phyloP scores from a whole-genome alignment of 2,888 invertebrate genomes.

The Drosophila ezoana region DNA sequence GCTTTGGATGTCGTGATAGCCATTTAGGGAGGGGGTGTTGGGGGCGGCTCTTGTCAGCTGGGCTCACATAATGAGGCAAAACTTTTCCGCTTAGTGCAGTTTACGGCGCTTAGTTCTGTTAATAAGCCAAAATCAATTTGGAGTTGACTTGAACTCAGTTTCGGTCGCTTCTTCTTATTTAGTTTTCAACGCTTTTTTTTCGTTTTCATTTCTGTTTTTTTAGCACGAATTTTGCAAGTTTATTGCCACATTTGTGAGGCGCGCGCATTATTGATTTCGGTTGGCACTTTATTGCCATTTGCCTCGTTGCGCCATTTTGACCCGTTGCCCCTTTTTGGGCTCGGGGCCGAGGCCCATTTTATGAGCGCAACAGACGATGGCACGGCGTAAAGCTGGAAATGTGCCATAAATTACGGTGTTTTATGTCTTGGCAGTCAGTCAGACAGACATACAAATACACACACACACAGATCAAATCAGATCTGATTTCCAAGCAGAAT shows the following conservation, averaged over 20 bases:
- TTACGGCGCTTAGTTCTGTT: constrained; percentile 27
- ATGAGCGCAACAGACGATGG: constrained; percentile 67
- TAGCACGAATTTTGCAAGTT: constrained; percentile 58
- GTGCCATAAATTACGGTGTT: constrained; percentile 75
- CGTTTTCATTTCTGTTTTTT: constrained; percentile 13
- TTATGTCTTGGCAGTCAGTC: constrained; percentile 66
- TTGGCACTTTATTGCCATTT: constrained; percentile 62
- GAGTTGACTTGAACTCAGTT: constrained; percentile 43
- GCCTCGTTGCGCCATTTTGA: constrained; percentile 41
- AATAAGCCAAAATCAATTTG: constrained; percentile 68
- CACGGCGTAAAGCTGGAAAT: constrained; percentile 61
- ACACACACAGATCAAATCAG: constrained; percentile 59
- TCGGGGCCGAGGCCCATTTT: constrained; percentile 37
- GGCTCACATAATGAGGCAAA: constrained; percentile 54
- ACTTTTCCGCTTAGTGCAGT: constrained; percentile 59
- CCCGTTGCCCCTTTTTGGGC: constrained; percentile 32
- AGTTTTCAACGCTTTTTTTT: constrained; percentile 29
- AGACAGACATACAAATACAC: constrained; percentile 27
- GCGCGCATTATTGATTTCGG: constrained; percentile 62
- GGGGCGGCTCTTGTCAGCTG: constrained; percentile 51
- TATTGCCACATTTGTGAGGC: constrained; percentile 61
- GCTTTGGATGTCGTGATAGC: background rate
- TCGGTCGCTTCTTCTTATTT: constrained; percentile 47
- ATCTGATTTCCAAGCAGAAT: constrained; percentile 47
- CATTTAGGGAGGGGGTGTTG: background rate